phyloP scores from a whole-genome alignment of 2,113 vertebrate species.

The Lampris megalopsis region DNA sequence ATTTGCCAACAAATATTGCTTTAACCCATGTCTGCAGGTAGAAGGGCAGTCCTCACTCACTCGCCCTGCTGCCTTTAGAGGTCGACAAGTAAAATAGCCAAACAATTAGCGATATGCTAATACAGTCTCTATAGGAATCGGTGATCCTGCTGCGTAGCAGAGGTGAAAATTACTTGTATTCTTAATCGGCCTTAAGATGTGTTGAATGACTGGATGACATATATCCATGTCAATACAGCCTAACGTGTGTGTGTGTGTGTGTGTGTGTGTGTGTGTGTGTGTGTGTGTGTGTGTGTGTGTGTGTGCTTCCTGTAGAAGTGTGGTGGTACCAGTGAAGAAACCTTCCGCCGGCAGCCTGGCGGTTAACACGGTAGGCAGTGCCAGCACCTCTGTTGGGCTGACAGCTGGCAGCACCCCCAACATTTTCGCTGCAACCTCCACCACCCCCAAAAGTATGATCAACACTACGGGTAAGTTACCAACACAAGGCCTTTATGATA shows the following conservation, averaged over 20 bases:
- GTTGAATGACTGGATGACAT: background rate
- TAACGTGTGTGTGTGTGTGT: background rate
- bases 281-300: slow-evolving; percentile 22
- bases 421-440: slow-evolving; percentile 91
- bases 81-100: background rate
- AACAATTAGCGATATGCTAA: background rate
- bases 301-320: slow-evolving; percentile 84
- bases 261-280: slow-evolving; percentile 2
- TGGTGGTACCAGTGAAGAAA: slow-evolving; percentile 95
- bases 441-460: slow-evolving; percentile 97
- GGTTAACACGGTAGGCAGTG: slow-evolving; percentile 88
- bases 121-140: background rate
- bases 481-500: background rate
- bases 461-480: slow-evolving; percentile 83
- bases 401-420: slow-evolving; percentile 89
- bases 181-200: background rate
- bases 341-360: slow-evolving; percentile 88
- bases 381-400: slow-evolving; percentile 81
- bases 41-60: background rate
- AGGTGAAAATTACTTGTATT: background rate
- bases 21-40: too few species aligned
- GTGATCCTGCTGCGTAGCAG: background rate
- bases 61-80: background rate
- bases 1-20: too few species aligned
- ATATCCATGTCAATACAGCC: background rate